phyloP scores from a whole-genome alignment of 2,888 invertebrate genomes.

The Scelioninae gen. 1 region DNA sequence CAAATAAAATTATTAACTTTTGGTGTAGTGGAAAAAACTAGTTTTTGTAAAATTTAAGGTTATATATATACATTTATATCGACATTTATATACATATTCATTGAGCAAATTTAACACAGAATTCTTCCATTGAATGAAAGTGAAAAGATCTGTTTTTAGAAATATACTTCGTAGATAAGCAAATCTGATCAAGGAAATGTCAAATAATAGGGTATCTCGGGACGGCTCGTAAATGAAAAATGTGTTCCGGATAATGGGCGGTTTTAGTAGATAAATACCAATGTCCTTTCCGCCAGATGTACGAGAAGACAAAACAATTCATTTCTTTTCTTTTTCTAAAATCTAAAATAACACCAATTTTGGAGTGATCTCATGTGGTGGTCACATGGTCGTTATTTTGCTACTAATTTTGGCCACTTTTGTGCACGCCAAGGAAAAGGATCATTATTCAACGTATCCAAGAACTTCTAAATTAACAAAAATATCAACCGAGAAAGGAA shows the following conservation, averaged over 20 bases:
- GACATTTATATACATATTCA: slow-evolving; percentile 5
- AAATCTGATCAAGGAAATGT: slow-evolving; percentile 43
- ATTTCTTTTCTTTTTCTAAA: slow-evolving; percentile 35
- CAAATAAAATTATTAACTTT: slow-evolving; percentile 9
- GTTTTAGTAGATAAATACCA: slow-evolving; percentile 17
- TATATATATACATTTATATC: slow-evolving; percentile 8
- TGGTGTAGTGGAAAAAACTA: neutral
- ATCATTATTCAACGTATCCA: slow-evolving; percentile 12
- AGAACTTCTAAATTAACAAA: slow-evolving; percentile 14
- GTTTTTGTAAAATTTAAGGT: neutral
- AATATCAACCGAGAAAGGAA: neutral
- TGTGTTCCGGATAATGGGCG: slow-evolving; percentile 50
- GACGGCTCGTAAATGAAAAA: slow-evolving; percentile 29
- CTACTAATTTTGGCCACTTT: slow-evolving; percentile 18
- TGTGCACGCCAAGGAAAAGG: slow-evolving; percentile 15
- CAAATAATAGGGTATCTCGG: slow-evolving; percentile 21
- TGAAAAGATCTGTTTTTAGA: slow-evolving; percentile 30
- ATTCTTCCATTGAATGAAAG: slow-evolving; percentile 9
- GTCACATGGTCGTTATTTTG: slow-evolving; percentile 16
- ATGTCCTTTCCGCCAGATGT: slow-evolving; percentile 44
- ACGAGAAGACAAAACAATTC: slow-evolving; percentile 31
- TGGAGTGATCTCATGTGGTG: slow-evolving; percentile 23
- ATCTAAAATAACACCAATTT: slow-evolving; percentile 40
- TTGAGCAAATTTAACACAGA: slow-evolving; percentile 3
- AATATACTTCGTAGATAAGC: slow-evolving; percentile 15